Evolutionary conservation across 92 coral and sea anemone species (phyloP), one percentile per base, ranked within the genome.

Genomic region (Heliopora coerulea): DNA sequence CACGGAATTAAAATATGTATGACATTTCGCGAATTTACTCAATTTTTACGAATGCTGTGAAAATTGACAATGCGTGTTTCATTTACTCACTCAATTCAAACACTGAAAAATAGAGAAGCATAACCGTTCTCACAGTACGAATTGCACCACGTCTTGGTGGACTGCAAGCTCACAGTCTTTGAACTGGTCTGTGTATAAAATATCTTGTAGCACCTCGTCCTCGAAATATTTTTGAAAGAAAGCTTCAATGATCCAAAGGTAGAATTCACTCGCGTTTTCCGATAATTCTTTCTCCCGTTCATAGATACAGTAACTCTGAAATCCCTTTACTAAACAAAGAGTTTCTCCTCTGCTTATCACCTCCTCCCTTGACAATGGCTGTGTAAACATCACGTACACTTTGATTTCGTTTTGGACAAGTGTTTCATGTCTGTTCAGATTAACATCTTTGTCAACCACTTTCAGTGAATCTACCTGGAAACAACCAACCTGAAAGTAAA

Each of bases 161-260:
- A 90, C 78, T 19, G 79, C 81, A 6, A 88, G 64, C 66, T 90
- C 90, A 91, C 96, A 90, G 29, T 70, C 77, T 67, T 23, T 80
- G 65, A 28, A 62, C 41, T 7, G 75, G 74, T 79, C 66, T 24
- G 75, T 75, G 79, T 15, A 87, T 74, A 31, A 66, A 21, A 66
- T 79, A 78, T 67, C 86, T 25, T 83, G 79, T 26, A 91, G 49
- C 29, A 86, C 65, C 0, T 78, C 54, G 11, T 72, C 87, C 26
- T 87, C 85, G 18, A 76, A 57, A 46, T 59, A 35, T 19, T 27
- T 74, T 14, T 79, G 80, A 54, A 87, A 83, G 69, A 78, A 88
- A 23, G 79, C 98, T 28, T 93, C 98, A 52, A 93, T 79, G 15
- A 90, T 85, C 95, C 96, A 93, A 19, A 77, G 75, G 34, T 74